Evolutionary conservation across 2,113 vertebrate species (phyloP).

Genomic region (Amblyornis subalaris): DNA sequence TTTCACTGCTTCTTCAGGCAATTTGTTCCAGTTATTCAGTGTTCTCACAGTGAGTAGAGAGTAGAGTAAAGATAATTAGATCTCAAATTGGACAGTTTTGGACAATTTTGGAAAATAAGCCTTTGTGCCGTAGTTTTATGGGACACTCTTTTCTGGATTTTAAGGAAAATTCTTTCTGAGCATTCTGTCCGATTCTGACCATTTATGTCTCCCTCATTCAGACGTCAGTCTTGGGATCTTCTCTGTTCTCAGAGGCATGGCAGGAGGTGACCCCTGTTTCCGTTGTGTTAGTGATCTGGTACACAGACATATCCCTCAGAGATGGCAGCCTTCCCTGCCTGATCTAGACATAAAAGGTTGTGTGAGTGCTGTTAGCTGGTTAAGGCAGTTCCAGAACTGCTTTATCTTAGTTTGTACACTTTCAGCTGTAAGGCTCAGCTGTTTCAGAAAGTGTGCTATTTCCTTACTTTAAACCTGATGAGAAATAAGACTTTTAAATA

Average conservation of each 20-base stretch:
- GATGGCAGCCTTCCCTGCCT: neutral
- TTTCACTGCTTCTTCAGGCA: neutral
- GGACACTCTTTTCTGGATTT: neutral
- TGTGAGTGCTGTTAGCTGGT: neutral
- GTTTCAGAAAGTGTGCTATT: neutral
- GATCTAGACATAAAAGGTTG: neutral
- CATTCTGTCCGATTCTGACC: neutral
- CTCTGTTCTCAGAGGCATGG: neutral
- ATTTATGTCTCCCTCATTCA: neutral
- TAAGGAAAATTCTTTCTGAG: neutral
- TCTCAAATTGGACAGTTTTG: neutral
- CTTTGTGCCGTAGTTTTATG: neutral
- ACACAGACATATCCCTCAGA: neutral
- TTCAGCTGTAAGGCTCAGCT: neutral
- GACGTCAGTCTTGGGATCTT: neutral
- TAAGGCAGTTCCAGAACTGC: neutral
- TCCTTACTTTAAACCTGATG: neutral
- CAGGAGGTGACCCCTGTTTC: neutral
- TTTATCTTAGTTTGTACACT: neutral
- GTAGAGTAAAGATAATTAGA: neutral
- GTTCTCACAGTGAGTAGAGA: neutral
- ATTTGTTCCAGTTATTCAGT: neutral
- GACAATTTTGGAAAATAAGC: neutral
- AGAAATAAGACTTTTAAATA: neutral
- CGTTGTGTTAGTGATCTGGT: neutral